Percentiles rank a stretch among this genome's conserved stretches.
Evolutionary conservation across 2,797 vertebrate species (phyloP).

Genomic region (Enteromius paludinosus): DNA sequence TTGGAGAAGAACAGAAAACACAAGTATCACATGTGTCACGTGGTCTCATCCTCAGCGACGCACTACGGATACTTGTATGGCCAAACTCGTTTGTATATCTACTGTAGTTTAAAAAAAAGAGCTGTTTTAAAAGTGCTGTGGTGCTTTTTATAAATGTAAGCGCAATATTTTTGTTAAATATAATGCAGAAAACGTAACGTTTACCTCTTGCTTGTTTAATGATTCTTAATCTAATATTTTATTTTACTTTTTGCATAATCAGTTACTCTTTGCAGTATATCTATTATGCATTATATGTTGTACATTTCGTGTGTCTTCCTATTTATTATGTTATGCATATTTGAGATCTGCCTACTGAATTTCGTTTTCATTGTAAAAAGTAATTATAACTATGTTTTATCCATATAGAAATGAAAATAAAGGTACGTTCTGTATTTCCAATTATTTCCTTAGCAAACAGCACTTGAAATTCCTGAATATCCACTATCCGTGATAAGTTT

Average conservation of each 20-base stretch:
- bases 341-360: background rate
- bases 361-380: background rate
- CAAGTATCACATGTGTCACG: slow-evolving; percentile 60
- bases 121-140: background rate
- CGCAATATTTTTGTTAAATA: background rate
- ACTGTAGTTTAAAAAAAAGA: background rate
- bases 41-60: slow-evolving; percentile 67
- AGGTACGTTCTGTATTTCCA: background rate
- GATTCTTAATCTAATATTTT: background rate
- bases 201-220: background rate
- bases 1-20: slow-evolving; percentile 56
- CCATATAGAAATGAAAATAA: background rate
- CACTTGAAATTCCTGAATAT: too few relatives aligned
- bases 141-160: background rate
- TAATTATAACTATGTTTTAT: background rate
- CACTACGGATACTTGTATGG: slow-evolving; percentile 69
- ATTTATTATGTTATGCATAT: background rate
- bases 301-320: background rate
- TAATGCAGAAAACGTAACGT: background rate
- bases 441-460: background rate
- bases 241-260: background rate
- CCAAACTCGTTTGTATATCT: slow-evolving; percentile 17
- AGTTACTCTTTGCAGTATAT: background rate
- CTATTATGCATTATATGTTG: background rate
- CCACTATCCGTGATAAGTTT: background rate